These are phyloP conservation scores for Eretmocerus hayati DNA, from an alignment of 2,888 invertebrate genomes.

Conservation along the genomic window DNA sequence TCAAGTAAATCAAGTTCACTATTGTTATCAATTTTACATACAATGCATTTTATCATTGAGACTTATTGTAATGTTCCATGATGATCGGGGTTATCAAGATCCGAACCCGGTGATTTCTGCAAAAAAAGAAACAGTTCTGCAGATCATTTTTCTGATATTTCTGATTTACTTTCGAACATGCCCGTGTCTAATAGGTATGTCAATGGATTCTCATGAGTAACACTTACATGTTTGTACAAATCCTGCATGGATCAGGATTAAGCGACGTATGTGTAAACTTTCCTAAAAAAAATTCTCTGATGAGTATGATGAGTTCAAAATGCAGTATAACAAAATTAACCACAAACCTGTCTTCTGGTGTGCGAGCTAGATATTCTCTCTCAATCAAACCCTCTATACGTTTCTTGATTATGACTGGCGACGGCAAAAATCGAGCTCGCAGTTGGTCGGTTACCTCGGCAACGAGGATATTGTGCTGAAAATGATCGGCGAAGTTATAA, in stretches of 20 bases:
- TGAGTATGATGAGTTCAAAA: not conserved
- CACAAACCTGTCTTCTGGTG: constrained; percentile 79
- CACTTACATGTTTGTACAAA: constrained; percentile 43
- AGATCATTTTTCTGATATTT: too few species aligned
- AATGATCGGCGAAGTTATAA: constrained; percentile 9
- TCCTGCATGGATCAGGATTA: constrained; percentile 48
- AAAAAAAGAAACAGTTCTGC: constrained; percentile 24
- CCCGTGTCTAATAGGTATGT: too few species aligned
- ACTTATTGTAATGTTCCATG: constrained; percentile 33
- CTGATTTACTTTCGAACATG: too few species aligned
- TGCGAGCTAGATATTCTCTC: constrained; percentile 95
- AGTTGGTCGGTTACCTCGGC: constrained; percentile 97
- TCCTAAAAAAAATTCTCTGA: constrained; percentile 46
- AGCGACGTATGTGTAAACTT: constrained; percentile 94
- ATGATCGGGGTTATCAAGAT: constrained; percentile 33
- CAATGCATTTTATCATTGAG: constrained; percentile 29
- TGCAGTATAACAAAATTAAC: not conserved
- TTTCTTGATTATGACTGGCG: constrained; percentile 97
- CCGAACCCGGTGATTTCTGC: constrained; percentile 33
- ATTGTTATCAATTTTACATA: constrained; percentile 33
- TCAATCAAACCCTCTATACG: constrained; percentile 99
- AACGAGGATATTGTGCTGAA: constrained; percentile 84
- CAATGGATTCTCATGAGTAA: constrained; percentile 8
- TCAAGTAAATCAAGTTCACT: constrained; percentile 22
- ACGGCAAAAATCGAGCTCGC: constrained; percentile 93